Percentiles rank a stretch among this genome's conserved stretches.
phyloP scores from a whole-genome alignment of 2,888 invertebrate species.

The Bombylius discolor region DNA sequence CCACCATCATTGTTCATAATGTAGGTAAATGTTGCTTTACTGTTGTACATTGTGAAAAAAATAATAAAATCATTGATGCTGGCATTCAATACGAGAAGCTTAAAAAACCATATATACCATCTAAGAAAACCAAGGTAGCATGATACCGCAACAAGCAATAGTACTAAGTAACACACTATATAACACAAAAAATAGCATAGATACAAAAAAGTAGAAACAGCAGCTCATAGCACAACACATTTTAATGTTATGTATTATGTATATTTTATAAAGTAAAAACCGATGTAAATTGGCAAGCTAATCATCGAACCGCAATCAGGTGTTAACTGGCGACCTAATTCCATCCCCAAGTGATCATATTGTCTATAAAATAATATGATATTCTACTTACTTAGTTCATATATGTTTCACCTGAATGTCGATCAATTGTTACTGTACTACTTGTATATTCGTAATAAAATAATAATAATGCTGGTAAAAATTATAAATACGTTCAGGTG shows the following conservation, averaged over 20 bases:
- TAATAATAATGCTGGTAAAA: neutral
- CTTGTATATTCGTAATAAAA: neutral
- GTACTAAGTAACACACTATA: too few species aligned
- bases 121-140: neutral
- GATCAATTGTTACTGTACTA: slow-evolving; percentile 2
- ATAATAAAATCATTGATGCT: too few species aligned
- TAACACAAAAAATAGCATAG: too few species aligned
- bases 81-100: too few species aligned
- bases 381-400: neutral
- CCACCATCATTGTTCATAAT: neutral
- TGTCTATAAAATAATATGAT: neutral
- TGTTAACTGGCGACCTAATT: slow-evolving; percentile 7
- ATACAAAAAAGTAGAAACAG: too few species aligned
- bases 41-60: too few species aligned
- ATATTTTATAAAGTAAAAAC: too few species aligned
- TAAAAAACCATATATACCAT: too few species aligned
- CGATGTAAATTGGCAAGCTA: neutral
- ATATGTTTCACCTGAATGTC: slow-evolving; percentile 5
- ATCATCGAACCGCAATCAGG: slow-evolving; percentile 9
- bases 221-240: too few species aligned
- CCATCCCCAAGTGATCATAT: slow-evolving; percentile 7
- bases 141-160: too few species aligned
- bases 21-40: neutral
- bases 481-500: too few species aligned
- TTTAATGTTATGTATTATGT: too few species aligned